Evolutionary conservation across 1,140 invertebrate genomes (phyloP), one percentile per base, ranked within the genome.

Genomic region (Ladona fulva): DNA sequence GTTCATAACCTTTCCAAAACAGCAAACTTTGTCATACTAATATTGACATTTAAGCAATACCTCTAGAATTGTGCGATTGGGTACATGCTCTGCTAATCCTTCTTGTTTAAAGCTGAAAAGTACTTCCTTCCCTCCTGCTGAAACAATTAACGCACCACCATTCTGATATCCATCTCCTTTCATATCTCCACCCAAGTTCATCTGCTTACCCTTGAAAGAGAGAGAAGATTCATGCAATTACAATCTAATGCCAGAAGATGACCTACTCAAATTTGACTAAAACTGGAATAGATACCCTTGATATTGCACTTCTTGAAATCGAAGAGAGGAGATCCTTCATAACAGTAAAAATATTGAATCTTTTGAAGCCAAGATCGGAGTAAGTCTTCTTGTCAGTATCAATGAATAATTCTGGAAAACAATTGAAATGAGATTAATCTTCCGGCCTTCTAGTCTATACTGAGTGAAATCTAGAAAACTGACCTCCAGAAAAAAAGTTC

Each of bases 81-180:
- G 82, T 74, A 89, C 85, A 86, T 91, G 89, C 76, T 91, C 90
- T 1, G 88, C 89, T 0, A 89, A 88, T 42, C 89, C 88, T 14
- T 89, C 86, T 81, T 91, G 90, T 12, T 85, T 86, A 81, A 88
- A 91, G 79, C 87, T 85, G n/a, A 86, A 84, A 1, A 90, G 81
- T 25, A 90, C 78, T 79, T 84, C 78, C 11, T 86, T 85, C 76
- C 89, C 89, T 42, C 87, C 87, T 80, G 87, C 86, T 75, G 83
- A 85, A 0, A 92, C 86, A 66, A 92, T 84, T 24, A 91, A 75
- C 0, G 88, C 85, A 5, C 91, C 91, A n/a, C 91, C 91, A 78
- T 87, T 90, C 83, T 91, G 90, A 77, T 89, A 86, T 79, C 88
- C 89, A 83, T 92, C 90, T 0, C 91, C 91, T 81, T 88, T 88